A percentile compares a stretch with the other conserved stretches of the same genome.
Evolutionary conservation across 2,797 vertebrate species (phyloP).

Genomic region (Poecile montanus): DNA sequence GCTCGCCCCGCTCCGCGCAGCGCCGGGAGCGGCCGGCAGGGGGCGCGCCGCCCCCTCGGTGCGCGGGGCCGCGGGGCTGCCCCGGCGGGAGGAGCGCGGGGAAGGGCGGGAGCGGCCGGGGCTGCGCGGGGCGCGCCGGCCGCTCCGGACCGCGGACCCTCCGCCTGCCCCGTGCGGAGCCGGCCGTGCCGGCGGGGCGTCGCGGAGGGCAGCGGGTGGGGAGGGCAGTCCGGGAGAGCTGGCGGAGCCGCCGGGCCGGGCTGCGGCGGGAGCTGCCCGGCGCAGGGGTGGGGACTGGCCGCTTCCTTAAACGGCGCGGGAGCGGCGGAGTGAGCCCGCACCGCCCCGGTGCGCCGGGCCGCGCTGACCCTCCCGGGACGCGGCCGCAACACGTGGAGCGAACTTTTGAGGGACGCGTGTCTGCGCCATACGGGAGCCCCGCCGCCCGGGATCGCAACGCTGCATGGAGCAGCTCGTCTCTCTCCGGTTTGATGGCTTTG

Average conservation of each 20-base stretch:
- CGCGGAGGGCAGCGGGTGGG: background rate
- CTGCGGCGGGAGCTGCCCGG: constrained; percentile 41
- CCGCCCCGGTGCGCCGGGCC: background rate
- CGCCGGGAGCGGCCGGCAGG: background rate
- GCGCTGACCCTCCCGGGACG: constrained; percentile 15
- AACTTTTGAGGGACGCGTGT: constrained; percentile 59
- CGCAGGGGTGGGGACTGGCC: constrained; percentile 65
- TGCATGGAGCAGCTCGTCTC: constrained; percentile 9
- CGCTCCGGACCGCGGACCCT: background rate
- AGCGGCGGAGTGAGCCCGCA: background rate
- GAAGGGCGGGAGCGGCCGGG: background rate
- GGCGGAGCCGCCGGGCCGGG: background rate
- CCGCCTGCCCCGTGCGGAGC: background rate
- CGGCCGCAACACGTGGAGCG: constrained; percentile 57
- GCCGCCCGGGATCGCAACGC: background rate
- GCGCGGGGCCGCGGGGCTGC: background rate
- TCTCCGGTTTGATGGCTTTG: constrained; percentile 19
- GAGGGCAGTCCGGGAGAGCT: background rate
- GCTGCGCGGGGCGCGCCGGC: background rate
- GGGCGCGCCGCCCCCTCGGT: background rate
- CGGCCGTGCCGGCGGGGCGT: background rate
- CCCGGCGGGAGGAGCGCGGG: constrained; percentile 19
- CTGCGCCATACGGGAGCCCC: background rate
- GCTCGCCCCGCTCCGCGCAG: background rate
- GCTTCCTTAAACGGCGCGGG: constrained; percentile 67